phyloP scores from a whole-genome alignment of 2,888 invertebrate genomes.

The Orchesella flavescens region DNA sequence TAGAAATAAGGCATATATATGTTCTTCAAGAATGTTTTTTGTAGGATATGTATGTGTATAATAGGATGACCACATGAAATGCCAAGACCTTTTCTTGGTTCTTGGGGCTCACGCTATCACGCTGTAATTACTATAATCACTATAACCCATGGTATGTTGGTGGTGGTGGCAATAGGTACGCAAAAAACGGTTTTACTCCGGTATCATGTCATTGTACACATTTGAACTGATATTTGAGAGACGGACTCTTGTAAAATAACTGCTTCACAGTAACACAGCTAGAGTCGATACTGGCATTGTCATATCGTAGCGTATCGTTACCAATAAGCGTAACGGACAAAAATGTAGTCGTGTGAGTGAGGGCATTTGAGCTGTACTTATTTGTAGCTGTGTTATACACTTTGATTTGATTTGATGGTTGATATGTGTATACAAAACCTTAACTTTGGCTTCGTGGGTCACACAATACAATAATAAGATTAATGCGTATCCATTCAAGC shows the following conservation, averaged over 20 bases:
- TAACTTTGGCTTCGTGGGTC: not conserved
- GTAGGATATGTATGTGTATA: not conserved
- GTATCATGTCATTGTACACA: not conserved
- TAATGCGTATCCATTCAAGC: constrained; percentile 6
- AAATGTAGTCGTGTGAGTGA: too few relatives aligned
- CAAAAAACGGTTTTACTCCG: constrained; percentile 24
- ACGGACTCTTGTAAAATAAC: not conserved
- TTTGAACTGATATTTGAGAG: not conserved
- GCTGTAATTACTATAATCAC: constrained; percentile 51
- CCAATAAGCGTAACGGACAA: too few relatives aligned
- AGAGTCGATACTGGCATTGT: not conserved
- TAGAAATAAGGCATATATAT: not conserved
- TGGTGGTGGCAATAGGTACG: not conserved
- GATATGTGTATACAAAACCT: too few relatives aligned
- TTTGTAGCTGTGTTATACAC: too few relatives aligned
- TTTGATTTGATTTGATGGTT: too few relatives aligned
- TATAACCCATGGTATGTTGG: not conserved
- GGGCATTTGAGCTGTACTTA: too few relatives aligned
- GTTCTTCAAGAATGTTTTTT: not conserved
- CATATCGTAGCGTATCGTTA: too few relatives aligned
- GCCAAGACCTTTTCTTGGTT: not conserved
- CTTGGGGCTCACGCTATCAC: constrained; percentile 36
- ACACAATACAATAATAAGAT: constrained; percentile 3
- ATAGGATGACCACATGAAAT: constrained; percentile 20
- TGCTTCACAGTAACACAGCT: not conserved